These are phyloP conservation scores for Latrodectus hesperus DNA, from an alignment of 2,888 invertebrate species.

Conservation along the genomic window DNA sequence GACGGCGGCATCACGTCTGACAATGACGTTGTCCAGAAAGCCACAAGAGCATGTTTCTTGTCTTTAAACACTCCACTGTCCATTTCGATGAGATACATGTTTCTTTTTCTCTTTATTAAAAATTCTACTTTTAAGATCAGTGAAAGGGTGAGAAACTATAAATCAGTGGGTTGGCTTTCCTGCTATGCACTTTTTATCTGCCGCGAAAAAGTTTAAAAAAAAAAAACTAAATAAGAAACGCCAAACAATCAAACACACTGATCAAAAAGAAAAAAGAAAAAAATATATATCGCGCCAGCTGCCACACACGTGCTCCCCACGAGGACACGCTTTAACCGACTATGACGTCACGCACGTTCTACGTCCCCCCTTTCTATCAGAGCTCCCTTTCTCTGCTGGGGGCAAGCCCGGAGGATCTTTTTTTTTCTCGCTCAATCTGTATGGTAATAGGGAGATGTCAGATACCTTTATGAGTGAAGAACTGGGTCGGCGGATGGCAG, in stretches of 20 bases:
- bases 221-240: neutral
- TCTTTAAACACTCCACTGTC: too few relatives aligned
- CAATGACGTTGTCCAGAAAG: too few relatives aligned
- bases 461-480: too few relatives aligned
- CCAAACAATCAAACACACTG: conserved; percentile 15
- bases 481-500: too few relatives aligned
- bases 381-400: conserved; percentile 29
- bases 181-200: neutral
- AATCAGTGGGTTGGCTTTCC: neutral
- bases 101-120: too few relatives aligned
- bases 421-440: neutral
- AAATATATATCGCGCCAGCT: conserved; percentile 40
- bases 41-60: too few relatives aligned
- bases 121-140: too few relatives aligned
- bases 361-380: neutral
- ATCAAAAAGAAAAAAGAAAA: conserved; percentile 13
- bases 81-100: too few relatives aligned
- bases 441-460: neutral
- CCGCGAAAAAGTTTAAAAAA: neutral
- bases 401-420: conserved; percentile 32
- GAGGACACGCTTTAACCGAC: conserved; percentile 48
- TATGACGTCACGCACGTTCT: conserved; percentile 37
- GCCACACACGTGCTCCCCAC: conserved; percentile 59
- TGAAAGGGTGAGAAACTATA: neutral
- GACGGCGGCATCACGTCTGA: too few relatives aligned